phyloP scores from a whole-genome alignment of 64 coral and sea anemone species.

The Actinia tenebrosa region DNA sequence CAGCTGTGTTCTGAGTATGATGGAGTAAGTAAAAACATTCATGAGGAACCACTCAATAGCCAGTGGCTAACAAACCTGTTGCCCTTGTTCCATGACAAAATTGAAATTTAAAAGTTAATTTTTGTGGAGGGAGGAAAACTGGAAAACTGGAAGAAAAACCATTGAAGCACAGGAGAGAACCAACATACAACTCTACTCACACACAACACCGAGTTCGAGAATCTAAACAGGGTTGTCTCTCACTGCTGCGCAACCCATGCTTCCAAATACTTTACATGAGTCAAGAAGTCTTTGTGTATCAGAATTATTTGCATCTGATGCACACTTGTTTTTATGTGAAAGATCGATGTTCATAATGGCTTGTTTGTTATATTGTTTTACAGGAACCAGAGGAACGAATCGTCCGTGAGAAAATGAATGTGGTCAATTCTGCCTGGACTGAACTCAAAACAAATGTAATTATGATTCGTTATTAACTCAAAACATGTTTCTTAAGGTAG shows the following conservation, averaged over 20 bases:
- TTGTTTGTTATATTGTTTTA: neutral
- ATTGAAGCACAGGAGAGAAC: too few relatives aligned
- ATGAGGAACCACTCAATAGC: too few relatives aligned
- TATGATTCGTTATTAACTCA: neutral
- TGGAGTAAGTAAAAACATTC: conserved; percentile 37
- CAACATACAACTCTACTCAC: too few relatives aligned
- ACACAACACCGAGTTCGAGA: too few relatives aligned
- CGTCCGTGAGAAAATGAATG: conserved; percentile 68
- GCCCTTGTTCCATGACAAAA: too few relatives aligned
- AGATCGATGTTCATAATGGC: neutral
- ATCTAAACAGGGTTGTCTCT: too few relatives aligned
- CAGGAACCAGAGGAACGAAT: conserved; percentile 84
- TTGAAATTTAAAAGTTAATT: too few relatives aligned
- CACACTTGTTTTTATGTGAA: neutral
- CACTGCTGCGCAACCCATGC: too few relatives aligned
- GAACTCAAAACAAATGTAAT: conserved; percentile 88
- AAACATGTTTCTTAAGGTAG: too few relatives aligned
- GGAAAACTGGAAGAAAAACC: too few relatives aligned
- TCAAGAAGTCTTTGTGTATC: neutral
- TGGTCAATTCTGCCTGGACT: conserved; percentile 77
- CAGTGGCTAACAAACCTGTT: too few relatives aligned
- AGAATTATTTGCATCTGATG: neutral
- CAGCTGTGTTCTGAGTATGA: conserved; percentile 69
- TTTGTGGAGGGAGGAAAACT: too few relatives aligned
- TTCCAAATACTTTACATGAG: neutral